Evolutionary conservation across 2,113 vertebrate species (phyloP).

Genomic region (Oxygymnocypris stewartii): DNA sequence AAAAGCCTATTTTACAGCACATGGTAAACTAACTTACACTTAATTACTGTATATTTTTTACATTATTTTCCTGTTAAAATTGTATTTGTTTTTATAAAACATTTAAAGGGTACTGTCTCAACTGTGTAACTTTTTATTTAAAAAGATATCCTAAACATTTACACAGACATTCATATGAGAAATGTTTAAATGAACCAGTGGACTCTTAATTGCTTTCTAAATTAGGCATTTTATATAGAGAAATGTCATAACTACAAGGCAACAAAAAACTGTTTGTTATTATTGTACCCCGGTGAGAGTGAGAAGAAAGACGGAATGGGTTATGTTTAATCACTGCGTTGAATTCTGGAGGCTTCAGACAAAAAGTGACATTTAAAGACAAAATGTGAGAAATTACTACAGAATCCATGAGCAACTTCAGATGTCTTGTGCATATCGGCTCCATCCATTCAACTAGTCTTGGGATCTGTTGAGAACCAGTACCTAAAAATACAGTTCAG

Average conservation of each 20-base stretch:
- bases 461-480: background rate
- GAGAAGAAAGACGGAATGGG: slow-evolving; percentile 61
- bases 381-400: slow-evolving; percentile 24
- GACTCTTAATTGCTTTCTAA: slow-evolving; percentile 49
- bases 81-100: background rate
- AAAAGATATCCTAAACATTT: background rate
- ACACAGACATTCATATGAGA: background rate
- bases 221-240: slow-evolving; percentile 39
- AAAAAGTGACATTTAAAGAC: too few species aligned
- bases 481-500: slow-evolving; percentile 13
- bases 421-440: background rate
- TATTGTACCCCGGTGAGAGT: slow-evolving; percentile 55
- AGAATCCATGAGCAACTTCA: slow-evolving; percentile 19
- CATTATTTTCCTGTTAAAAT: too few species aligned
- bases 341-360: slow-evolving; percentile 54
- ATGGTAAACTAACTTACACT: too few species aligned
- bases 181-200: background rate
- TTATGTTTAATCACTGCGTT: slow-evolving; percentile 61
- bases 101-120: background rate
- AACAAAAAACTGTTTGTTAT: slow-evolving; percentile 66
- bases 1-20: too few species aligned
- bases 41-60: too few species aligned
- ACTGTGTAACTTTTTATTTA: background rate
- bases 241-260: slow-evolving; percentile 46
- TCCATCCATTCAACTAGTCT: too few species aligned